Percentiles rank a stretch among this genome's conserved stretches.
Conservation (phyloP, 2,113 vertebrate species). For the Amphiprion percula region DNA sequence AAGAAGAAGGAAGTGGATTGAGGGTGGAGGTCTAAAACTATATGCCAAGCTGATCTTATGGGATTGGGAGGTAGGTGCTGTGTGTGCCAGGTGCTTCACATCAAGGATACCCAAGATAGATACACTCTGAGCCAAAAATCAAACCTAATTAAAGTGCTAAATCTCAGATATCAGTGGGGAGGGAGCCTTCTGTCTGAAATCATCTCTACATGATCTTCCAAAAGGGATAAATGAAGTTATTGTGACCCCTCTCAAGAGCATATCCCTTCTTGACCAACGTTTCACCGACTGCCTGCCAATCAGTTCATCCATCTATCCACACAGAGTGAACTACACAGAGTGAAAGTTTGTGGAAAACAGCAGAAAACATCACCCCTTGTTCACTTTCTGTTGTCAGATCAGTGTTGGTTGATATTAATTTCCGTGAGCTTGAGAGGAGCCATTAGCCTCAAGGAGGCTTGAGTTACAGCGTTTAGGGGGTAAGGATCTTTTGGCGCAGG, state of each 20-base stretch:
- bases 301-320: conserved; percentile 1
- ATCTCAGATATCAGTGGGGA: neutral
- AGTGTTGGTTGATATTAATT: conserved; percentile 73
- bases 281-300: neutral
- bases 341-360: conserved; percentile 40
- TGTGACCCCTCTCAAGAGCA: neutral
- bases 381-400: conserved; percentile 48
- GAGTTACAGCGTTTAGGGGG: conserved; percentile 57
- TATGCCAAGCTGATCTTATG: conserved; percentile 28
- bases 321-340: conserved; percentile 60
- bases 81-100: conserved; percentile 22
- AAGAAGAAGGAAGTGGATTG: conserved; percentile 41
- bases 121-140: neutral
- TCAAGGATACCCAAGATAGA: conserved; percentile 18
- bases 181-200: neutral
- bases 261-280: neutral
- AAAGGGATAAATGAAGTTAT: neutral
- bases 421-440: conserved; percentile 75
- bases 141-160: neutral
- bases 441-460: conserved; percentile 74
- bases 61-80: conserved; percentile 22
- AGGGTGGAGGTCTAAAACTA: conserved; percentile 50
- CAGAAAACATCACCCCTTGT: conserved; percentile 64
- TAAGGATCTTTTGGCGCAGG: conserved; percentile 45
- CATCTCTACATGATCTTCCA: neutral